Evolutionary conservation across 2,888 invertebrate genomes (phyloP).

Genomic region (Minunthozetes semirufus): DNA sequence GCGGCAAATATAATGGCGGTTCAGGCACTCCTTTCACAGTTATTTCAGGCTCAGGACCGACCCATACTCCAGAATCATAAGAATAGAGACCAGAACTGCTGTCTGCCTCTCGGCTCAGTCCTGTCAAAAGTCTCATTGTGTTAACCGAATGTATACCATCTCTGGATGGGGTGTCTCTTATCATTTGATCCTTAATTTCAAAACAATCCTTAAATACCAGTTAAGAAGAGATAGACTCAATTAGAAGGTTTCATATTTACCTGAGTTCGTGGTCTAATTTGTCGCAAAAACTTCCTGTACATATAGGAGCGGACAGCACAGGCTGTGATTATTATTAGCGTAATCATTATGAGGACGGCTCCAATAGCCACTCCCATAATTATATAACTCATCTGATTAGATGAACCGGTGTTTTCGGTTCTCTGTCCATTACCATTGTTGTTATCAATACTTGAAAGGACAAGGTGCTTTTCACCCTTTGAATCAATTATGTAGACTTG

Average conservation of each 20-base stretch:
- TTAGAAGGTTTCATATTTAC: too few relatives aligned
- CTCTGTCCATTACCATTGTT: neutral
- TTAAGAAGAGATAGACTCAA: too few relatives aligned
- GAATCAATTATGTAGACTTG: neutral
- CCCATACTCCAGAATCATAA: constrained; percentile 40
- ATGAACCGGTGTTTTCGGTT: neutral
- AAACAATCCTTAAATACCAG: too few relatives aligned
- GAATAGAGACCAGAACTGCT: constrained; percentile 40
- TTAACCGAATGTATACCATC: neutral
- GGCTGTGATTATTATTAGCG: neutral
- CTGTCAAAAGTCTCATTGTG: neutral
- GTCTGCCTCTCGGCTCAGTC: constrained; percentile 35
- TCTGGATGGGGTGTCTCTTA: neutral
- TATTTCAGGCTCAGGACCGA: constrained; percentile 39
- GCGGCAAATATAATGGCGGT: constrained; percentile 39
- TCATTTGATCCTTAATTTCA: neutral
- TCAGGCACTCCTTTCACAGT: constrained; percentile 36
- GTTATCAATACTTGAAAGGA: neutral
- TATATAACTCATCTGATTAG: neutral
- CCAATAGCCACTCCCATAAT: neutral
- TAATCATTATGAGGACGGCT: neutral
- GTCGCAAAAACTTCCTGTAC: neutral
- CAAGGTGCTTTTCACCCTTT: neutral
- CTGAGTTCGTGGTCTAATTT: neutral
- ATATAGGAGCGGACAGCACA: neutral